Conservation (phyloP, 1,140 invertebrate species). For the Xylocopa sonorina region DNA sequence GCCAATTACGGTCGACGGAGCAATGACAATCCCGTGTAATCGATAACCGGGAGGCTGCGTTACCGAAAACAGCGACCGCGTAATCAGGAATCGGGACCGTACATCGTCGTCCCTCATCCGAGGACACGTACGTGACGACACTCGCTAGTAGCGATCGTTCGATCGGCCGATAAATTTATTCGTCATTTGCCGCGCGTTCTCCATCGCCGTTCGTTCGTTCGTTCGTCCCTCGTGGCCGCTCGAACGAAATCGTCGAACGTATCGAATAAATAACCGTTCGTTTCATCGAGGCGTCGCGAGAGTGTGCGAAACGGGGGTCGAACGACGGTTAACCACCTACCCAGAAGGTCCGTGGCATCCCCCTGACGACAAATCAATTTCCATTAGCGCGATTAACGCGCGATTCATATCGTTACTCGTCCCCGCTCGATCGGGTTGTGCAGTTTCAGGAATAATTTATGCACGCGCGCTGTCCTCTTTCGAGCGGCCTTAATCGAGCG, state of each 20-base stretch:
- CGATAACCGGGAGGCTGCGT: background rate
- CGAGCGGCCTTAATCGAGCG: slow-evolving; percentile 7
- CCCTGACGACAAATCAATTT: slow-evolving; percentile 58
- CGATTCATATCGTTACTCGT: slow-evolving; percentile 59
- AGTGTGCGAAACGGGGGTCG: too few species aligned
- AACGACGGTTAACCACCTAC: background rate
- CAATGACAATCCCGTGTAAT: slow-evolving; percentile 35
- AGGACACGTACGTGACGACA: background rate
- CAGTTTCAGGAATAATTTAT: slow-evolving; percentile 64
- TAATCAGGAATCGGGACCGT: background rate
- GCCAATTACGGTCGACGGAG: slow-evolving; percentile 24
- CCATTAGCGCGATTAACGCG: slow-evolving; percentile 64
- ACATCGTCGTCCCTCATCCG: background rate
- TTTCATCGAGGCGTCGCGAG: background rate
- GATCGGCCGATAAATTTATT: background rate
- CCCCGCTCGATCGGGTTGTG: slow-evolving; percentile 51
- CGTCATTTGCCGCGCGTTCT: background rate
- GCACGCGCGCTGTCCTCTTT: slow-evolving; percentile 42
- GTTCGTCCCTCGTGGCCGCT: background rate
- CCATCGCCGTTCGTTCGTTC: too few species aligned
- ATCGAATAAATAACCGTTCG: background rate
- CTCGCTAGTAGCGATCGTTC: background rate
- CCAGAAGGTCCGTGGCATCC: slow-evolving; percentile 17
- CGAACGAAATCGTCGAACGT: background rate
- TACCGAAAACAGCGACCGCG: background rate